These are phyloP conservation scores for Caenorhabditis becei DNA, from an alignment of 2,888 invertebrate species.

Conservation along the genomic window DNA sequence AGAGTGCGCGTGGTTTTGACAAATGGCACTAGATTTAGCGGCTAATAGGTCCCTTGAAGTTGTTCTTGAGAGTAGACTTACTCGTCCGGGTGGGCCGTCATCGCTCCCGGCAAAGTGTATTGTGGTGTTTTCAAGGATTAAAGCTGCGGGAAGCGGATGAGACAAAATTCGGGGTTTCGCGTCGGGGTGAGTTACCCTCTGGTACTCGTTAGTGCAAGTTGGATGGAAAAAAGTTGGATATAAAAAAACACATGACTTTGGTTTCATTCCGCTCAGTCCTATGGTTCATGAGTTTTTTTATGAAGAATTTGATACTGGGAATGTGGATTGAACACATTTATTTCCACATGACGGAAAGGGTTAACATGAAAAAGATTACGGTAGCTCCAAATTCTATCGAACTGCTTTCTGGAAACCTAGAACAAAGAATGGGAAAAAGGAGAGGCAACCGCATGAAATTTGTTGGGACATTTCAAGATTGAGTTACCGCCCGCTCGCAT, in stretches of 20 bases:
- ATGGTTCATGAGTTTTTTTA: constrained; percentile 2
- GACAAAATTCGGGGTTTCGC: not conserved
- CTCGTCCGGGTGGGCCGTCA: constrained; percentile 2
- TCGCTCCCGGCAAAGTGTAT: not conserved
- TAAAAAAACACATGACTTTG: not conserved
- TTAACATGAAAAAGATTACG: too few species aligned
- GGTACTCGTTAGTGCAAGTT: constrained; percentile 48
- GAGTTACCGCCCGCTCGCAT: constrained; percentile 44
- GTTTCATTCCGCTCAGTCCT: not conserved
- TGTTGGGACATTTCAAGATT: constrained; percentile 44
- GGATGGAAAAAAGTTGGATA: not conserved
- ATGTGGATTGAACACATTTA: too few species aligned
- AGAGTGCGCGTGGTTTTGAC: constrained; percentile 49
- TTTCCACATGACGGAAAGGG: too few species aligned
- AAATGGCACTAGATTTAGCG: constrained; percentile 51
- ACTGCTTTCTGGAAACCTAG: not conserved
- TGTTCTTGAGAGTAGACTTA: constrained; percentile 24
- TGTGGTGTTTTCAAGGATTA: not conserved
- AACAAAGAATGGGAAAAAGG: not conserved
- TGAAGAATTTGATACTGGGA: too few species aligned
- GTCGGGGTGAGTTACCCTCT: constrained; percentile 2
- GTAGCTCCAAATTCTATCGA: too few species aligned
- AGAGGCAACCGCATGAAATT: constrained; percentile 26
- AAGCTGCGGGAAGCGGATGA: constrained; percentile 11
- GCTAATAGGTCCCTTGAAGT: constrained; percentile 59